Conservation (phyloP, 2,113 vertebrate genomes). For the Sebastes fasciatus region DNA sequence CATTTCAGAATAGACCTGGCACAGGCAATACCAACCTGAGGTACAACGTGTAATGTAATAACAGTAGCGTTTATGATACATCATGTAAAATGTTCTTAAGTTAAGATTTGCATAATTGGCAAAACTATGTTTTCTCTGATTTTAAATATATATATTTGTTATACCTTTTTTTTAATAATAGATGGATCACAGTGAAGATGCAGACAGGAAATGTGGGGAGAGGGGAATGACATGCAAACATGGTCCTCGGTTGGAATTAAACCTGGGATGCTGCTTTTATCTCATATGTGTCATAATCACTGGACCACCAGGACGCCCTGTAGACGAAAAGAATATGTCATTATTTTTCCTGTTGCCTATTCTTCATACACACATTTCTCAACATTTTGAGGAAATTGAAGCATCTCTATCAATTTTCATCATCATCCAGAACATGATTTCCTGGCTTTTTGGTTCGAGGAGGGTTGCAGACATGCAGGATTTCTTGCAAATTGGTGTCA, state of each 20-base stretch:
- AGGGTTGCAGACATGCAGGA: no score
- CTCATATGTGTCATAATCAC: neutral
- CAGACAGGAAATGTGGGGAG: neutral
- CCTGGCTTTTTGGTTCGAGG: no score
- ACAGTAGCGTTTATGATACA: neutral
- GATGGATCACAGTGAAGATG: neutral
- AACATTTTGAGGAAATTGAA: neutral
- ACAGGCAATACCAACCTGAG: neutral
- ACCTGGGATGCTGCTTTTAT: neutral
- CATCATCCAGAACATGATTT: neutral
- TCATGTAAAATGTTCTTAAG: neutral
- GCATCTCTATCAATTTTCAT: neutral
- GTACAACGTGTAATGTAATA: neutral
- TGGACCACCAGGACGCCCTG: no score
- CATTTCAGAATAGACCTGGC: constrained; percentile 17
- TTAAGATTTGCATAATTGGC: neutral
- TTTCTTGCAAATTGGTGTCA: no score
- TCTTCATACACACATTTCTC: neutral
- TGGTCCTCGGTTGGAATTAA: neutral
- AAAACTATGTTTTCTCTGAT: neutral
- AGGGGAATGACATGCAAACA: no score
- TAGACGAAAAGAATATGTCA: neutral
- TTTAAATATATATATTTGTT: neutral
- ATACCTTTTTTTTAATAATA: no score
- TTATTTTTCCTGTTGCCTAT: neutral